Base-by-base conservation (phyloP, 2,113 vertebrate genomes). In the Piaya cayana region DNA sequence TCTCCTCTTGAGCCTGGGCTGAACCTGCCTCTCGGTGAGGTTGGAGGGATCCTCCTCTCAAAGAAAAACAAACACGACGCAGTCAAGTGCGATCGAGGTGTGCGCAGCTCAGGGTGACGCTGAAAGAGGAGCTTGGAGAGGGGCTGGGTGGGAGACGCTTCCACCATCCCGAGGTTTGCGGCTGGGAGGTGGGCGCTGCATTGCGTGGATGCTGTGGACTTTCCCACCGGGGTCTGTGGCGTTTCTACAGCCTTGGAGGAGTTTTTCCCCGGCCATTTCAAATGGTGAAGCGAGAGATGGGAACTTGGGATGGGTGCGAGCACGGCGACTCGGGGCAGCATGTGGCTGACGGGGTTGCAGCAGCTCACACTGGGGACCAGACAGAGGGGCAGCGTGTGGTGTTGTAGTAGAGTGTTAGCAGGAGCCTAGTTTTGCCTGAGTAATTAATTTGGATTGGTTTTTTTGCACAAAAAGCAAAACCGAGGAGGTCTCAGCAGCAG, bases 121-220 rank as follows among this genome's bases (percentile, higher is more conserved):
- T 6, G 5, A 4, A 22, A 15, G 42, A 2, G 82, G 62, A 59
- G 25, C 72, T 49, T 8, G 82, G 89, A 16, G 8, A 19, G 43
- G 65, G 9, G 3, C 8, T 0, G 18, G 15, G 68, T 15, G 45
- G 29, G 32, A 62, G 9, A 19, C 15, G 1, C 39, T 20, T 25
- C 55, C 26, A 0, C 0, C 8, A 2, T 12, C 30, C 19, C 1
- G 47, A 60, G 59, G 25, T 1, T 20, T 37, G 2, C 39, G 39
- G 30, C 55, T 34, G 1, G 3, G 50, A 34, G 79, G 22, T 1
- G 30, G 55, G 62, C 42, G 15, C 60, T 53, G 77, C 1, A 7
- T 47, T 3, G 4, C 5, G 62, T 1, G 22, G 62, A 5, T 47
- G 53, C 82, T 9, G n/a, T 14, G 2, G 18, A 39, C 49, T 34